phyloP scores from a whole-genome alignment of 2,888 invertebrate species.

The Oxyteleia sp. region DNA sequence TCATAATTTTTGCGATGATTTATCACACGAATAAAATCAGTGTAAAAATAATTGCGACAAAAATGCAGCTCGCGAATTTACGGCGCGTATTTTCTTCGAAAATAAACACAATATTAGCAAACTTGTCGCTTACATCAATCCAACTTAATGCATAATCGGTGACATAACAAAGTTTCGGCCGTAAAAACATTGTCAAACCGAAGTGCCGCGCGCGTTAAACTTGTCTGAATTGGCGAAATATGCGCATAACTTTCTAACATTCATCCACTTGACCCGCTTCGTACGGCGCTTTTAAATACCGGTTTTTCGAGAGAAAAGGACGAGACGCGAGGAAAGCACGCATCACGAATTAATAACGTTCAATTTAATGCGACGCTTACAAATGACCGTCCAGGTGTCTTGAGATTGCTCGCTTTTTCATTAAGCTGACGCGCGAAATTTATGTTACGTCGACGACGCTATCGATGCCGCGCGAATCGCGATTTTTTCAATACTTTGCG shows the following conservation, averaged over 20 bases:
- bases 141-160: slow-evolving; percentile 45
- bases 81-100: slow-evolving; percentile 11
- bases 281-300: slow-evolving; percentile 60
- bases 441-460: slow-evolving; percentile 63
- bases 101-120: slow-evolving; percentile 39
- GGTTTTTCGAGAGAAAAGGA: slow-evolving; percentile 57
- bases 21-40: too few species aligned
- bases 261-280: slow-evolving; percentile 60
- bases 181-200: slow-evolving; percentile 55
- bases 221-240: slow-evolving; percentile 48
- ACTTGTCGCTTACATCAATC: slow-evolving; percentile 47
- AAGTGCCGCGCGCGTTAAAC: slow-evolving; percentile 41
- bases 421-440: slow-evolving; percentile 69
- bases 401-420: slow-evolving; percentile 72
- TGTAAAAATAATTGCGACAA: background rate
- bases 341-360: slow-evolving; percentile 67
- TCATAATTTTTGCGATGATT: too few species aligned
- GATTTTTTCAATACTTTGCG: slow-evolving; percentile 61
- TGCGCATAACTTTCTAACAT: slow-evolving; percentile 69
- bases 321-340: slow-evolving; percentile 61
- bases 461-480: slow-evolving; percentile 67
- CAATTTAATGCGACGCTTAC: slow-evolving; percentile 72
- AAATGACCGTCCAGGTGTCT: slow-evolving; percentile 70
- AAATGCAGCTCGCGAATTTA: slow-evolving; percentile 9
- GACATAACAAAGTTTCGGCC: slow-evolving; percentile 51